Evolutionary conservation across 1,140 invertebrate species (phyloP).

Genomic region (Heliconius congener): DNA sequence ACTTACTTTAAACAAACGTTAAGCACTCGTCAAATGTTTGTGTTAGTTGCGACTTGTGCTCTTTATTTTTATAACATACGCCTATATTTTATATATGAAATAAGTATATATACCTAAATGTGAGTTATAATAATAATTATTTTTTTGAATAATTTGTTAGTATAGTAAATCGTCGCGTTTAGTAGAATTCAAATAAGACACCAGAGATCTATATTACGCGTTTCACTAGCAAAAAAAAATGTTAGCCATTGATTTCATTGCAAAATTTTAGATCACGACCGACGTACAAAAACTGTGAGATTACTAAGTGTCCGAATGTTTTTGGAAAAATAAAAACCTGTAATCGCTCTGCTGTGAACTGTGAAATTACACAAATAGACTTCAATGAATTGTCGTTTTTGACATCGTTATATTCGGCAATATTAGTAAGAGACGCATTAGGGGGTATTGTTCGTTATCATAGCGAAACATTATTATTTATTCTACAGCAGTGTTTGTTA

Average conservation of each 20-base stretch:
- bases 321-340: constrained; percentile 10
- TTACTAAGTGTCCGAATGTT: constrained; percentile 17
- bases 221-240: neutral
- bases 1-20: constrained; percentile 32
- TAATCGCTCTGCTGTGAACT: constrained; percentile 20
- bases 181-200: neutral
- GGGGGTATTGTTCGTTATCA: constrained; percentile 8
- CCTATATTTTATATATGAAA: neutral
- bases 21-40: neutral
- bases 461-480: constrained; percentile 14
- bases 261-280: neutral
- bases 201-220: neutral
- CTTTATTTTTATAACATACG: neutral
- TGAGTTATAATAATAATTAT: neutral
- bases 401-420: neutral
- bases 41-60: neutral
- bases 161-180: neutral
- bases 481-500: constrained; percentile 7
- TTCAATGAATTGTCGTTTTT: constrained; percentile 15
- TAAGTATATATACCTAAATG: no score
- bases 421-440: constrained; percentile 6
- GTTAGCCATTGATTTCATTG: neutral
- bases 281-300: neutral
- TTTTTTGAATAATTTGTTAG: neutral
- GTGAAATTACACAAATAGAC: constrained; percentile 24